Conservation (phyloP, 2,113 vertebrate genomes). For the Colistium nudipinnis region DNA sequence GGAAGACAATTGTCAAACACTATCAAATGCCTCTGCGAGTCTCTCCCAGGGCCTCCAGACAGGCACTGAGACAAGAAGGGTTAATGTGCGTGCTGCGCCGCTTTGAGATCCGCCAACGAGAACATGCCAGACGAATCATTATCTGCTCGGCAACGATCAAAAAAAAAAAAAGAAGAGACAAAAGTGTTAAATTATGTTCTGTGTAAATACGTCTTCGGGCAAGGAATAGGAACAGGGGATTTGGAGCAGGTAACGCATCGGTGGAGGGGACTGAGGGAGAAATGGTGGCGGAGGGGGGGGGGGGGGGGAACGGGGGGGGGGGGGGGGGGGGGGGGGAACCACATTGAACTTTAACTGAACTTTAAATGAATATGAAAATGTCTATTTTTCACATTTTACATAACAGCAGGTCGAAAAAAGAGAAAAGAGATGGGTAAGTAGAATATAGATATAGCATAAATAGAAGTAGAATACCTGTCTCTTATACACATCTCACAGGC, state of each 20-base stretch:
- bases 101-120: slow-evolving; percentile 44
- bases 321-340: not conserved
- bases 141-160: slow-evolving; percentile 21
- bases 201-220: slow-evolving; percentile 43
- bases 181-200: slow-evolving; percentile 38
- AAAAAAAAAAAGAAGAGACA: not conserved
- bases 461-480: too few species aligned
- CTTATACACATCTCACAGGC: too few species aligned
- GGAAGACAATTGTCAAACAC: slow-evolving; percentile 62
- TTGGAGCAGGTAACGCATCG: slow-evolving; percentile 22
- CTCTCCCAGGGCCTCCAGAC: slow-evolving; percentile 47
- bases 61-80: slow-evolving; percentile 47
- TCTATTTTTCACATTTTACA: slow-evolving; percentile 12
- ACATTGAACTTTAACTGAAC: slow-evolving; percentile 47
- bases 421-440: not conserved
- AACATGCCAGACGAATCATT: slow-evolving; percentile 47
- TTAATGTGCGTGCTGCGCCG: slow-evolving; percentile 52
- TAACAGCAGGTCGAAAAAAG: slow-evolving; percentile 4
- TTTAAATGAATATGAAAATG: too few species aligned
- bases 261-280: not conserved
- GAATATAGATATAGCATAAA: too few species aligned
- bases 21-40: slow-evolving; percentile 41
- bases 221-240: slow-evolving; percentile 15
- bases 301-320: not conserved
- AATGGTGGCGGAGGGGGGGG: not conserved